Evolutionary conservation across 2,888 invertebrate species (phyloP).

Genomic region (Drosophila helvetica): DNA sequence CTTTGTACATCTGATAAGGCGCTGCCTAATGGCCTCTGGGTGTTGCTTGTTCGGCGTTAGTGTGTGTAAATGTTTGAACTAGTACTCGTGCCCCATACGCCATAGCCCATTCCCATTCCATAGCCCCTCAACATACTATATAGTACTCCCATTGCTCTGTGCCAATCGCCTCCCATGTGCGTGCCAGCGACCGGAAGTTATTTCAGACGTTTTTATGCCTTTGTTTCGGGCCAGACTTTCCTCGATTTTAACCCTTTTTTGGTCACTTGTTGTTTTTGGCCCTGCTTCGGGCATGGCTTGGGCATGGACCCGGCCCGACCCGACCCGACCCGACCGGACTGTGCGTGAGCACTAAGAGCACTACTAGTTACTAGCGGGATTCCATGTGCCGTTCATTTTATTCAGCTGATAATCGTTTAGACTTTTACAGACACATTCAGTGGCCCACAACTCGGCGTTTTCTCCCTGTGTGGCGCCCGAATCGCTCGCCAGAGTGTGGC

Average conservation of each 20-base stretch:
- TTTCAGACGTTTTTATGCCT: slow-evolving; percentile 75
- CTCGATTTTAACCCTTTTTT: slow-evolving; percentile 60
- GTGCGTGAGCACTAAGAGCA: background rate
- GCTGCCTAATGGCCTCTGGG: slow-evolving; percentile 56
- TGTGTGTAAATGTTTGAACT: slow-evolving; percentile 28
- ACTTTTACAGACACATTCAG: slow-evolving; percentile 69
- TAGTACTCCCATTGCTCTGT: background rate
- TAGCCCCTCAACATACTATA: background rate
- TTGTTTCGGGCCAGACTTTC: slow-evolving; percentile 54
- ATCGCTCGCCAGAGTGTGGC: slow-evolving; percentile 64
- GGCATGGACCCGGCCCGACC: slow-evolving; percentile 27
- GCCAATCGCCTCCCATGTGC: slow-evolving; percentile 34
- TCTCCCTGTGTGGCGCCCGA: background rate
- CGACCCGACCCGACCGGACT: background rate
- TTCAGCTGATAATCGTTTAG: slow-evolving; percentile 73
- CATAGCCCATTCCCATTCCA: too few species aligned
- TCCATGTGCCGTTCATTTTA: slow-evolving; percentile 68
- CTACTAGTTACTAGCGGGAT: slow-evolving; percentile 53
- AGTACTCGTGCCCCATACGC: background rate
- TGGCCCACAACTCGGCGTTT: slow-evolving; percentile 17
- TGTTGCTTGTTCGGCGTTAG: slow-evolving; percentile 26
- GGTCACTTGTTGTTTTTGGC: slow-evolving; percentile 6
- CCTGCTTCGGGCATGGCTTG: slow-evolving; percentile 16
- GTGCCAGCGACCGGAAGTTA: slow-evolving; percentile 71
- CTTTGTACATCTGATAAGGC: slow-evolving; percentile 72